Evolutionary conservation across 1,140 invertebrate species (phyloP), one percentile per base, ranked within the genome.

Genomic region (Propsilocerus akamusi): DNA sequence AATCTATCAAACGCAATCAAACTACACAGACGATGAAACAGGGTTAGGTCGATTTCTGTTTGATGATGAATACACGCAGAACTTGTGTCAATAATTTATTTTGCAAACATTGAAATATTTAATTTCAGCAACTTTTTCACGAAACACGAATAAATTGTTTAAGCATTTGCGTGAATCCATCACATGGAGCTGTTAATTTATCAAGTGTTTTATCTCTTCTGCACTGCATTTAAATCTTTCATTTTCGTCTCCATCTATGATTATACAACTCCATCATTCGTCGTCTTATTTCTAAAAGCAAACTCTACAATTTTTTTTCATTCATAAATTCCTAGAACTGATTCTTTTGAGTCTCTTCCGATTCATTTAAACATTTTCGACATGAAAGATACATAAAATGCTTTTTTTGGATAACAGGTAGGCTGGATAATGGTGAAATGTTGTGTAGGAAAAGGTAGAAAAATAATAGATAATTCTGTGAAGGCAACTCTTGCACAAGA

Each of bases 311-410:
- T 41, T 20, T 41, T 20, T 14, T 41, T 41, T 41, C 34, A 41
- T 41, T 41, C 34, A 41, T 41, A 41, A 41, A 41, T 41, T 41
- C 34, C 22, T 41, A 20, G 34, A 41, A 41, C 34, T 41, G 34
- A 41, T 41, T 41, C 34, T 41, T n/a, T 41, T 41, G 34, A 41
- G 22, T 17, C 34, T 41, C 22, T 41, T 41, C 34, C 34, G 34
- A 41, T 41, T 20, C 34, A 41, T 41, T 41, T 41, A 41, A 41
- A 41, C 8, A 20, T 41, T 17, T 14, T 17, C n/a, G n/a, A n/a
- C n/a, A n/a, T n/a, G n/a, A n/a, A n/a, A n/a, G n/a, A n/a, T n/a
- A n/a, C n/a, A n/a, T n/a, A n/a, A 20, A 8, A 20, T 41, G 22
- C 22, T 41, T 41, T 17, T 41, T 41, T 4, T 14, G 17, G 22